These are phyloP conservation scores for Phragmatobia fuliginosa DNA, from an alignment of 2,888 invertebrate genomes.

Conservation along the genomic window DNA sequence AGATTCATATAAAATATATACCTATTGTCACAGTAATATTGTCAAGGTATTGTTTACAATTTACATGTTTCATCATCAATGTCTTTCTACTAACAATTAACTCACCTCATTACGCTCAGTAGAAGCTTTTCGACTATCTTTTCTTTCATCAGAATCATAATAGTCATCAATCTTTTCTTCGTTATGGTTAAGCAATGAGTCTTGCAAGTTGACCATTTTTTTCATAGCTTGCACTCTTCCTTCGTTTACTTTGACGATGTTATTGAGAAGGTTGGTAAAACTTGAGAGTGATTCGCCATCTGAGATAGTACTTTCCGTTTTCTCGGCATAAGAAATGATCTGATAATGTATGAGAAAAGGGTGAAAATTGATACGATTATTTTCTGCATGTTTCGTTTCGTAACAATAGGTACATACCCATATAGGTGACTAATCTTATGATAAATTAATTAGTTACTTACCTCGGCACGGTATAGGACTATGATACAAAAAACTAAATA, in stretches of 20 bases:
- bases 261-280: constrained; percentile 51
- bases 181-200: constrained; percentile 44
- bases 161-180: constrained; percentile 37
- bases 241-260: constrained; percentile 57
- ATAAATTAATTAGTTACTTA: constrained; percentile 4
- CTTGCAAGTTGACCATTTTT: constrained; percentile 52
- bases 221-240: constrained; percentile 55
- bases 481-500: constrained; percentile 22
- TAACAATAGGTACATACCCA: too few species aligned
- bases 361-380: background rate
- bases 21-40: too few species aligned
- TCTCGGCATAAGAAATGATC: background rate
- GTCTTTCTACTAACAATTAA: background rate
- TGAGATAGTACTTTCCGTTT: background rate
- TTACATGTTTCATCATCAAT: background rate
- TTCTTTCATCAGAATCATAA: constrained; percentile 28
- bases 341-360: background rate
- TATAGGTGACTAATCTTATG: too few species aligned
- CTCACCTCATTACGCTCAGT: background rate
- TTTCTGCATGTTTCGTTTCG: too few species aligned
- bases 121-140: background rate
- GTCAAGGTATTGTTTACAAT: background rate
- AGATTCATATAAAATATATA: too few species aligned
- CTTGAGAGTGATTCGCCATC: background rate
- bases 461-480: constrained; percentile 25